Percentiles rank a stretch among this genome's conserved stretches.
Conservation (phyloP, 2,113 vertebrate species). For the Irena cyanogastra region DNA sequence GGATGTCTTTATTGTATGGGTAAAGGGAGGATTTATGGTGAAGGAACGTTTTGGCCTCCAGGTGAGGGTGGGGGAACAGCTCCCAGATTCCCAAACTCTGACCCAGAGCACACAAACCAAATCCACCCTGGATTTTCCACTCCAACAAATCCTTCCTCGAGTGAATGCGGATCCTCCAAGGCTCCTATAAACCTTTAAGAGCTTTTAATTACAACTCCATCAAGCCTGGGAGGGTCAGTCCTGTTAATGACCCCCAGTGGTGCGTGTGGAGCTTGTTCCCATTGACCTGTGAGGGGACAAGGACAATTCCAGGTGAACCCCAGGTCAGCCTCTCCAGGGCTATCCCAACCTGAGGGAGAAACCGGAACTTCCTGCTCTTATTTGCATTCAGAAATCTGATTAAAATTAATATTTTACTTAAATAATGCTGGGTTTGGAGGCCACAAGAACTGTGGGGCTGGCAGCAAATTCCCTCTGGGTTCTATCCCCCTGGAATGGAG, state of each 20-base stretch:
- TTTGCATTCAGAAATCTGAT: background rate
- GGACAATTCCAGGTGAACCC: background rate
- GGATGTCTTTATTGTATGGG: background rate
- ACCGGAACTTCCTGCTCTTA: background rate
- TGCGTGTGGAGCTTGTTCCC: background rate
- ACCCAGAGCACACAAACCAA: background rate
- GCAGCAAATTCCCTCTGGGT: background rate
- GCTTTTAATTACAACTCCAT: background rate
- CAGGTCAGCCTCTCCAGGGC: background rate
- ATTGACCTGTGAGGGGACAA: fast-evolving
- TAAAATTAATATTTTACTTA: background rate
- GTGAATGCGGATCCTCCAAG: fast-evolving
- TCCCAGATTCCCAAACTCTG: background rate
- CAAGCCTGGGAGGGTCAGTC: background rate
- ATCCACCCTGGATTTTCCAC: background rate
- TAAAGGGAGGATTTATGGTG: background rate
- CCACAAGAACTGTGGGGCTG: background rate
- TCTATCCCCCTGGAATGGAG: too few species aligned
- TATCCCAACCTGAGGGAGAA: background rate
- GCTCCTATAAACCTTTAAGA: background rate
- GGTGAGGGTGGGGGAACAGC: background rate
- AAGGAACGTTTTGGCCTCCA: background rate
- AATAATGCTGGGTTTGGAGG: background rate
- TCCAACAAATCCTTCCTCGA: background rate
- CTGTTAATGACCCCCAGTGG: background rate